Evolutionary conservation across 2,113 vertebrate species (phyloP).

Genomic region (Charina bottae): DNA sequence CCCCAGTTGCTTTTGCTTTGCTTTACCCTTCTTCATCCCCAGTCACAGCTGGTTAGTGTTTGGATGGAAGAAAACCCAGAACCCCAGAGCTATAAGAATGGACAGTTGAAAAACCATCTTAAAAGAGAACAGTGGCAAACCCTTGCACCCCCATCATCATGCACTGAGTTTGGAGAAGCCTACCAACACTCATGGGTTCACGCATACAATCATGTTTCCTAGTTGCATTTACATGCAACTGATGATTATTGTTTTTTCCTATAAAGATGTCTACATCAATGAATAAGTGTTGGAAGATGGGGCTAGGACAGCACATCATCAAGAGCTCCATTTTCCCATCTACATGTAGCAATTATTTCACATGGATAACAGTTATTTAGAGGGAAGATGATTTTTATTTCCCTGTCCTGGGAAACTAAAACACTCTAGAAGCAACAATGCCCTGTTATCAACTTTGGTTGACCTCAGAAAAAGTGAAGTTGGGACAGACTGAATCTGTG

Average conservation of each 20-base stretch:
- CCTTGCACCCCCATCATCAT: neutral
- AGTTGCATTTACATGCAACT: neutral
- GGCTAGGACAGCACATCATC: neutral
- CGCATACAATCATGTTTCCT: neutral
- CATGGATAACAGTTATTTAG: neutral
- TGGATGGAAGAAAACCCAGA: too few species aligned
- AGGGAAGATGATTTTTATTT: neutral
- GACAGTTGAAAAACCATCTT: neutral
- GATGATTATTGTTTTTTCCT: neutral
- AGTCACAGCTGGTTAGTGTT: too few species aligned
- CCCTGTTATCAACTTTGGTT: neutral
- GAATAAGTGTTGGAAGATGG: too few species aligned
- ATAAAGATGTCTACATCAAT: neutral
- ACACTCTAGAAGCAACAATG: neutral
- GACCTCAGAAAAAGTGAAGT: neutral
- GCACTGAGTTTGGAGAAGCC: neutral
- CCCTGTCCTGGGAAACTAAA: neutral
- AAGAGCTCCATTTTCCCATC: neutral
- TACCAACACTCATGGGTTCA: neutral
- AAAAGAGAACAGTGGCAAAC: neutral
- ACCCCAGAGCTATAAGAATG: neutral
- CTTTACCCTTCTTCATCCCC: too few species aligned
- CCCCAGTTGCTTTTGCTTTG: too few species aligned
- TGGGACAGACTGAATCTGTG: neutral
- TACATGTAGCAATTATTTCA: neutral